phyloP scores from a whole-genome alignment of 1,140 invertebrate genomes.

The Medauroidea extradentata region DNA sequence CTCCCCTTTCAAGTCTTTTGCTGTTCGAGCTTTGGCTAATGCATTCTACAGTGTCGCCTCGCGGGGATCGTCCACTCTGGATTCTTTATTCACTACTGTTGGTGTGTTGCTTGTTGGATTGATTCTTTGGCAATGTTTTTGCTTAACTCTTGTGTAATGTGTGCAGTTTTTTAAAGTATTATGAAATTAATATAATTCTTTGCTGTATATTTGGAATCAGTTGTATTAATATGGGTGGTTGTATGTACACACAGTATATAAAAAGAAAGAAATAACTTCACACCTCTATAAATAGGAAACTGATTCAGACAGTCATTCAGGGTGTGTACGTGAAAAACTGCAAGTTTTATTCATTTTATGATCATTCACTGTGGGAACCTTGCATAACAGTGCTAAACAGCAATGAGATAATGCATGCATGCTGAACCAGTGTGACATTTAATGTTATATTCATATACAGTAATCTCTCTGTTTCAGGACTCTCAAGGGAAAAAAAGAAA shows the following conservation, averaged over 20 bases:
- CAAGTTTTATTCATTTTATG: too few relatives aligned
- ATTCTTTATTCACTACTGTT: slow-evolving; percentile 38
- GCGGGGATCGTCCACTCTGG: slow-evolving; percentile 30
- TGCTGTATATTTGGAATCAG: background rate
- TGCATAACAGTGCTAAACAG: too few relatives aligned
- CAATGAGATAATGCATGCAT: too few relatives aligned
- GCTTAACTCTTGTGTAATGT: slow-evolving; percentile 11
- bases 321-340: too few relatives aligned
- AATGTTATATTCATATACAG: too few relatives aligned
- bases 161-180: background rate
- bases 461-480: too few relatives aligned
- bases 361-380: too few relatives aligned
- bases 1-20: slow-evolving; percentile 26
- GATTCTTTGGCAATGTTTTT: slow-evolving; percentile 17
- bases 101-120: slow-evolving; percentile 27
- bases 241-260: background rate
- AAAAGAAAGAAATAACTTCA: background rate
- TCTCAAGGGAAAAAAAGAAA: too few relatives aligned
- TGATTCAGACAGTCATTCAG: too few relatives aligned
- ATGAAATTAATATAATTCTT: background rate
- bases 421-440: too few relatives aligned
- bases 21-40: slow-evolving; percentile 36
- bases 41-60: slow-evolving; percentile 40
- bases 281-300: background rate
- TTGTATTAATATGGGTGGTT: background rate